Evolutionary conservation across 2,888 invertebrate species (phyloP).

Genomic region (Sturmia bella): DNA sequence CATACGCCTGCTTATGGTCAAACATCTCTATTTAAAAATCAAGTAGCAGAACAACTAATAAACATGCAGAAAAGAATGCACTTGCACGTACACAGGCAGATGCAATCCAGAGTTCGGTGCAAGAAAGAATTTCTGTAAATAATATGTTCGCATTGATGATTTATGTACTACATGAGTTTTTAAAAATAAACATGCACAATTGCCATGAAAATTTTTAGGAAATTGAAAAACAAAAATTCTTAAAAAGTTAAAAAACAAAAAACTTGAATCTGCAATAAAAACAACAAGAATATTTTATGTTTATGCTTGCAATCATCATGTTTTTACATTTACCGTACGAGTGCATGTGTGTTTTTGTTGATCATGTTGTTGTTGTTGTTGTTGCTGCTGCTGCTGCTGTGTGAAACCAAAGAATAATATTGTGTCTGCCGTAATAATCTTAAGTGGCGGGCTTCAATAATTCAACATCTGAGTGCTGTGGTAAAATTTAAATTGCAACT

Average conservation of each 20-base stretch:
- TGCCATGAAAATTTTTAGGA: conserved; percentile 19
- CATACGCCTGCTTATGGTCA: too few relatives aligned
- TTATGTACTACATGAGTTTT: neutral
- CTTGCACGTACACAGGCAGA: neutral
- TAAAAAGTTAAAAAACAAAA: neutral
- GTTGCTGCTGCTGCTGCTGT: conserved; percentile 17
- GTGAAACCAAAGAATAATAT: conserved; percentile 3
- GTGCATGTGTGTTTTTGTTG: conserved; percentile 24
- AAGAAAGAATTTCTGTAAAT: conserved; percentile 17
- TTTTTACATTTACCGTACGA: conserved; percentile 26
- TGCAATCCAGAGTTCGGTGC: neutral
- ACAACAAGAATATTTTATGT: conserved; percentile 16
- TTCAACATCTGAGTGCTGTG: conserved; percentile 41
- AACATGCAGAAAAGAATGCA: neutral
- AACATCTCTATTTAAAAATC: neutral
- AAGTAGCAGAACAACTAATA: neutral
- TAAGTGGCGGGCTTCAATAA: conserved; percentile 46
- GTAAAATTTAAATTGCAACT: conserved; percentile 37
- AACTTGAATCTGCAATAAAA: conserved; percentile 45
- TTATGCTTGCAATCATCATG: conserved; percentile 33
- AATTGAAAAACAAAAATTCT: conserved; percentile 14
- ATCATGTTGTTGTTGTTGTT: conserved; percentile 18
- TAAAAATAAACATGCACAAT: conserved; percentile 25
- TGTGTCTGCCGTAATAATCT: conserved; percentile 61
- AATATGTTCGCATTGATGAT: conserved; percentile 14